phyloP scores from a whole-genome alignment of 2,888 invertebrate species.

The Drosophila meridionalis region DNA sequence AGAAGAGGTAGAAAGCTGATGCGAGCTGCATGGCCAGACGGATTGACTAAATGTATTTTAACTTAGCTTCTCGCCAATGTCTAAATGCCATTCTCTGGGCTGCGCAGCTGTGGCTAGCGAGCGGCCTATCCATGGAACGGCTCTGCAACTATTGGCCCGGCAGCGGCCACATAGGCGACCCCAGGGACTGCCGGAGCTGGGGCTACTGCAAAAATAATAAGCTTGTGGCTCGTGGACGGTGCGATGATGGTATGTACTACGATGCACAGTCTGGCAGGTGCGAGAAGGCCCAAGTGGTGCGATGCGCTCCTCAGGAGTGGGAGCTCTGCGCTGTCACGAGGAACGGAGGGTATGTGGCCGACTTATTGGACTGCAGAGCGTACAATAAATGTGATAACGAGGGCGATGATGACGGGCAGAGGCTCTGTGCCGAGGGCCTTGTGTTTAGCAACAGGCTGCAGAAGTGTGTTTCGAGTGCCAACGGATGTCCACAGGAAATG shows the following conservation, averaged over 20 bases:
- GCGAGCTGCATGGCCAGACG: neutral
- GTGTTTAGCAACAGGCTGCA: constrained; percentile 39
- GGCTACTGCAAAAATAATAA: constrained; percentile 46
- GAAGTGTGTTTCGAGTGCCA: constrained; percentile 31
- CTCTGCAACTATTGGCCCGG: constrained; percentile 45
- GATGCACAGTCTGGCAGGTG: constrained; percentile 45
- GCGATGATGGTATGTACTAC: constrained; percentile 23
- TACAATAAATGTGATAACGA: constrained; percentile 31
- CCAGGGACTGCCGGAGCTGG: constrained; percentile 49
- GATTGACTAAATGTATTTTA: constrained; percentile 30
- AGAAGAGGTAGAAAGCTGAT: neutral
- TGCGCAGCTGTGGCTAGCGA: constrained; percentile 5
- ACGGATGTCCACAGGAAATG: constrained; percentile 46
- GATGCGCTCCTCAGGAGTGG: constrained; percentile 31
- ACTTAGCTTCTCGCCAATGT: constrained; percentile 33
- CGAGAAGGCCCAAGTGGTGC: neutral
- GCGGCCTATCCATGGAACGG: constrained; percentile 31
- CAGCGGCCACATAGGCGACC: constrained; percentile 48
- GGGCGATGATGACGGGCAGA: constrained; percentile 2
- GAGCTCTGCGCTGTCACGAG: constrained; percentile 34
- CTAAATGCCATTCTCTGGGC: constrained; percentile 6
- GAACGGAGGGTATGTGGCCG: constrained; percentile 35
- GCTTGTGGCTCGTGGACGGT: constrained; percentile 25
- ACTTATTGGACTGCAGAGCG: constrained; percentile 39
- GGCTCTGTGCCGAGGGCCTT: constrained; percentile 32